These are phyloP conservation scores for Aricia agestis DNA, from an alignment of 1,140 invertebrate species.

Conservation along the genomic window DNA sequence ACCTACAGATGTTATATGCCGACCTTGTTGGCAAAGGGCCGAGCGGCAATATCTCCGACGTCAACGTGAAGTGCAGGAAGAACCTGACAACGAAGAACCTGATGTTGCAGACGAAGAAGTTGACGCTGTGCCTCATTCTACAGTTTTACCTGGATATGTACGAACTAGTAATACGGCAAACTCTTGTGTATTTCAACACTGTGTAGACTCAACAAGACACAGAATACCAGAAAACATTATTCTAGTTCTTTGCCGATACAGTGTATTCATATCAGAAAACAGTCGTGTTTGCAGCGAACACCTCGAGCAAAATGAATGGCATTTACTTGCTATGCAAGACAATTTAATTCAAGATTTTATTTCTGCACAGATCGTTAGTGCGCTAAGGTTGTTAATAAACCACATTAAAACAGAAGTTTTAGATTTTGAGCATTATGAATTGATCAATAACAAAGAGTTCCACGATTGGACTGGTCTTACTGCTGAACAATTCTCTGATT, in stretches of 20 bases:
- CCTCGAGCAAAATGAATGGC: background rate
- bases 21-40: no score
- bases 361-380: background rate
- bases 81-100: no score
- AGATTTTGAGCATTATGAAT: constrained; percentile 11
- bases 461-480: constrained; percentile 12
- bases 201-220: background rate
- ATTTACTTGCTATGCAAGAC: constrained; percentile 13
- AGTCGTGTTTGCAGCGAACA: background rate
- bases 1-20: no score
- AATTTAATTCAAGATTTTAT: background rate
- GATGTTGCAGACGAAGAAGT: no score
- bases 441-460: background rate
- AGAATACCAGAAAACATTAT: background rate
- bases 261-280: background rate
- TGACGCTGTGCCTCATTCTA: no score
- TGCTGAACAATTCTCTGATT: background rate
- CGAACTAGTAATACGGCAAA: background rate
- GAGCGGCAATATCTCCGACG: no score
- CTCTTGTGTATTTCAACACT: background rate
- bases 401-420: background rate
- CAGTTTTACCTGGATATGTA: no score
- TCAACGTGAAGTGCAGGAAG: no score
- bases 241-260: background rate
- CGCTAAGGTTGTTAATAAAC: constrained; percentile 2